A percentile compares a stretch with the other conserved stretches of the same genome.
Conservation (phyloP, 2,888 invertebrate species). For the Andrena minutula region DNA sequence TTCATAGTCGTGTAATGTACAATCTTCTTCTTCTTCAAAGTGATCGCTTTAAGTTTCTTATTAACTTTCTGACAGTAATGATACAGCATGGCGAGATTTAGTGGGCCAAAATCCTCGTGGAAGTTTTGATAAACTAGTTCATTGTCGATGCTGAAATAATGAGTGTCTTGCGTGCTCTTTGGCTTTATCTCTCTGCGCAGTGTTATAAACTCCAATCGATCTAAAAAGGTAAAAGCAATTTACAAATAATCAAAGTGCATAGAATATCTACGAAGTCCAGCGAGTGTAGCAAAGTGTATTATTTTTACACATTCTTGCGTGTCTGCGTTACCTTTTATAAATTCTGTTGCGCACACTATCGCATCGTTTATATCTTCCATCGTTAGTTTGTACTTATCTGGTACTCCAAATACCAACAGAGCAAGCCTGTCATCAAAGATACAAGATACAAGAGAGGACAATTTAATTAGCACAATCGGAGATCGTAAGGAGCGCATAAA, state of each 20-base stretch:
- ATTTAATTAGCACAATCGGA: slow-evolving; percentile 63
- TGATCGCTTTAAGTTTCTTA: slow-evolving; percentile 89
- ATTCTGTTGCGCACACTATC: slow-evolving; percentile 79
- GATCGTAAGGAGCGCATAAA: slow-evolving; percentile 49
- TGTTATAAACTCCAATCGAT: slow-evolving; percentile 92
- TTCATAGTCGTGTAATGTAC: slow-evolving; percentile 93
- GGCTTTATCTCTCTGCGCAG: slow-evolving; percentile 88
- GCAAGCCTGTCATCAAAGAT: slow-evolving; percentile 62
- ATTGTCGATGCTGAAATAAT: slow-evolving; percentile 92
- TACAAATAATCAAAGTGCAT: neutral
- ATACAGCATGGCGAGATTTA: slow-evolving; percentile 94
- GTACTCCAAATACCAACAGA: slow-evolving; percentile 46
- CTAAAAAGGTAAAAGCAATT: slow-evolving; percentile 66
- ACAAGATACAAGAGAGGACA: slow-evolving; percentile 54
- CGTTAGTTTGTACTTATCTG: slow-evolving; percentile 47
- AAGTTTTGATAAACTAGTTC: slow-evolving; percentile 93
- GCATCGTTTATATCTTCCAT: slow-evolving; percentile 81
- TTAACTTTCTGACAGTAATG: slow-evolving; percentile 92
- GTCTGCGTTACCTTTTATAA: slow-evolving; percentile 80
- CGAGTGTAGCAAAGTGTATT: neutral
- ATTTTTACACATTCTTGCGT: neutral
- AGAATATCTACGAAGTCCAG: neutral
- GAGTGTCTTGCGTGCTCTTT: slow-evolving; percentile 89
- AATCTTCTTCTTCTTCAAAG: slow-evolving; percentile 89
- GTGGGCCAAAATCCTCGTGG: slow-evolving; percentile 95